Evolutionary conservation across 2,797 vertebrate genomes (phyloP).

Genomic region (Hippopotamyrus pictus): DNA sequence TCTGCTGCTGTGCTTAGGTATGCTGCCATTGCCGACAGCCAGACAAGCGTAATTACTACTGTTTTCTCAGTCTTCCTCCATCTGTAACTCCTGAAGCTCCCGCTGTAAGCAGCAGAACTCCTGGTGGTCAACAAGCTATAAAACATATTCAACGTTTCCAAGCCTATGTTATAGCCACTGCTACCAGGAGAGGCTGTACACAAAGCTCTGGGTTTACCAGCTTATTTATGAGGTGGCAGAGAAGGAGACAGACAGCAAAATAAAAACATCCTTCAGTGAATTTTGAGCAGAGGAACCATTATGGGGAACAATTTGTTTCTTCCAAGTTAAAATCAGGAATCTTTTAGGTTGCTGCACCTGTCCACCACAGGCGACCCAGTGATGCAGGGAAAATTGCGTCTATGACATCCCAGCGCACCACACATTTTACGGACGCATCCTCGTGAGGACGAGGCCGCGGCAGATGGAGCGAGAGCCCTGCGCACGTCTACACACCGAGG

Average conservation of each 20-base stretch:
- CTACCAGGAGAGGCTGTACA: not conserved
- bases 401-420: not conserved
- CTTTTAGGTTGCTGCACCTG: not conserved
- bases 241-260: not conserved
- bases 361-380: not conserved
- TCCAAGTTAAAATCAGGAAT: not conserved
- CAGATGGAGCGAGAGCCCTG: not conserved
- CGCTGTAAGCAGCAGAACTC: not conserved
- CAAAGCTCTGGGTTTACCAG: not conserved
- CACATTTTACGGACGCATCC: not conserved
- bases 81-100: not conserved
- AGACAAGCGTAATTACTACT: not conserved
- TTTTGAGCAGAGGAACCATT: not conserved
- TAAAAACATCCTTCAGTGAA: not conserved
- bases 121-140: not conserved
- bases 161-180: not conserved
- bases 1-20: not conserved
- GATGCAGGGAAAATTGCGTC: not conserved
- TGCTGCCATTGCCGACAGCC: not conserved
- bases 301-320: not conserved
- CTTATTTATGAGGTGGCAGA: not conserved
- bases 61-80: not conserved
- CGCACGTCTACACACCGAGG: not conserved
- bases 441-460: not conserved
- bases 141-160: not conserved